A percentile compares a stretch with the other conserved stretches of the same genome.
phyloP scores from a whole-genome alignment of 1,140 invertebrate species.

The Nephila pilipes region DNA sequence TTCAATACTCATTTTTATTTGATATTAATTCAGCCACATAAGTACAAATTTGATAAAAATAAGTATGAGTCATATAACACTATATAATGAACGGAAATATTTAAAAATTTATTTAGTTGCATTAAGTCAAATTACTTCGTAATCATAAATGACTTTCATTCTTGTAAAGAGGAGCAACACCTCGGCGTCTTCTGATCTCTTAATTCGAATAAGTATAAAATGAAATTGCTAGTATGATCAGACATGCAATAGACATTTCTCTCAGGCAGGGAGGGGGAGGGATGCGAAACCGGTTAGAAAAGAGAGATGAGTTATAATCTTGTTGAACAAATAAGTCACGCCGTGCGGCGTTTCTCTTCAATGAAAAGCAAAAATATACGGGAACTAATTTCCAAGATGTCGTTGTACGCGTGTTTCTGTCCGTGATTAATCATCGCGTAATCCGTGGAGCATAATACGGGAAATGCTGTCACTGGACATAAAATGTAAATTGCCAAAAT shows the following conservation, averaged over 20 bases:
- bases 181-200: neutral
- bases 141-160: neutral
- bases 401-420: neutral
- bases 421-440: conserved; percentile 41
- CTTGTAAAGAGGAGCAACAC: neutral
- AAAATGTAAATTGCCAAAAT: conserved; percentile 65
- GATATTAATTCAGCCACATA: too few species aligned
- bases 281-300: neutral
- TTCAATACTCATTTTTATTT: too few species aligned
- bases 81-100: too few species aligned
- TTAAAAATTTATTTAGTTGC: too few species aligned
- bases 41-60: too few species aligned
- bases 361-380: conserved; percentile 15
- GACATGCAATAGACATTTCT: neutral
- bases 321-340: conserved; percentile 3
- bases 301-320: conserved; percentile 7
- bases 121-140: too few species aligned
- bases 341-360: neutral
- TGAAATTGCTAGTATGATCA: neutral
- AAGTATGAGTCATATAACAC: too few species aligned
- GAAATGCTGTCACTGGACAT: conserved; percentile 36
- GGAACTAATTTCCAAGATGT: conserved; percentile 39
- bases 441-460: conserved; percentile 40
- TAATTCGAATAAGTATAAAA: neutral
- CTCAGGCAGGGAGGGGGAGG: neutral